Evolutionary conservation across 2,888 invertebrate species (phyloP), one percentile per base, ranked within the genome.

Genomic region (Macrosiphum euphorbiae): DNA sequence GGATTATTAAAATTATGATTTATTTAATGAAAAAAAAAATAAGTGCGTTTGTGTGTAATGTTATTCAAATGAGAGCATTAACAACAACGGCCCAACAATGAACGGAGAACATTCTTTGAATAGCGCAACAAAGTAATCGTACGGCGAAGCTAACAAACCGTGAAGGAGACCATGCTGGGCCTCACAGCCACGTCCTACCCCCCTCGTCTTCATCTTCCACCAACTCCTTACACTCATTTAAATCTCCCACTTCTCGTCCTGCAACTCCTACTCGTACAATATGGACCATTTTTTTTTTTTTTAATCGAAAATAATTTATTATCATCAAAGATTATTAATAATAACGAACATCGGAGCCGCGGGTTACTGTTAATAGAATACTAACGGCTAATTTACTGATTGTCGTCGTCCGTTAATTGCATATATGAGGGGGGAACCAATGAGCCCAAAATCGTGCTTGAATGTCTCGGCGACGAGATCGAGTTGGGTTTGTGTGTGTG

Each of bases 41-140:
- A 61, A 61, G 61, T 61, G 58, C 58, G 47, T 91, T n/a, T 91
- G 58, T 61, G 61, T 35, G 35, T 92, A 61, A 13, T 86, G 47
- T 87, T 92, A 92, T 92, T 92, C 92, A 92, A 92, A 92, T 87
- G 92, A 87, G 87, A 67, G 92, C 50, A 87, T 87, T 92, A 87
- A 92, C 92, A 92, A 92, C 92, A 92, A 87, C 61, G 35, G 50
- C 50, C 50, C 87, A n/a, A 67, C 55, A 61, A 92, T 87, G 61
- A 50, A 92, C 87, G 35, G 41, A 47, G 61, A 92, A 89, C 89
- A 89, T 93, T 93, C 85, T 92, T 85, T 84, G 93, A 92, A 92
- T 90, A 89, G 44, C n/a, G 35, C 89, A 85, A 88, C 89, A 90
- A 93, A 89, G 58, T 89, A 88, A 85, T 85, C 58, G 88, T 78